A percentile compares a stretch with the other conserved stretches of the same genome.
phyloP scores from a whole-genome alignment of 2,888 invertebrate species.

The Sisyra nigra region DNA sequence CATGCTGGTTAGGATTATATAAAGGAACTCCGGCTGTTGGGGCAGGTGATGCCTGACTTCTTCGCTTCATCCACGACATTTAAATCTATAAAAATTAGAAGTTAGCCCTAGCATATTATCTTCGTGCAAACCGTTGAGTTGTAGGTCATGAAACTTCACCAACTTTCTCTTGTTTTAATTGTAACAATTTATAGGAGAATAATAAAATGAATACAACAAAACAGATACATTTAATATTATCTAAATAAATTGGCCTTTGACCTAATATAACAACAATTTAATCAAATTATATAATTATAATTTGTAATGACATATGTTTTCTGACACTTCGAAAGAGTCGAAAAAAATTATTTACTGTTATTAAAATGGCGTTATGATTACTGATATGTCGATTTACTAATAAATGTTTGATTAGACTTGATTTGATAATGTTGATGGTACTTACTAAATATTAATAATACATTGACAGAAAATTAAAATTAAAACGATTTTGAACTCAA shows the following conservation, averaged over 20 bases:
- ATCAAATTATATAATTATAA: background rate
- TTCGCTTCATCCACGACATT: slow-evolving; percentile 28
- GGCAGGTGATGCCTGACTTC: slow-evolving; percentile 20
- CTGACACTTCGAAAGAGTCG: background rate
- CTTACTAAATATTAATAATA: slow-evolving; percentile 4
- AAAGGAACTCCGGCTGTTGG: slow-evolving; percentile 20
- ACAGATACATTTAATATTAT: background rate
- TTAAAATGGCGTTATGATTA: slow-evolving; percentile 2
- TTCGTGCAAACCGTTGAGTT: background rate
- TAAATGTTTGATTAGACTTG: background rate
- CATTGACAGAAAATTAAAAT: slow-evolving; percentile 5
- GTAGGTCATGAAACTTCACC: background rate
- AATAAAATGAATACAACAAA: background rate
- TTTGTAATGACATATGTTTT: slow-evolving; percentile 4
- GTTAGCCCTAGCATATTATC: background rate
- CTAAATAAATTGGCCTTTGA: too few relatives aligned
- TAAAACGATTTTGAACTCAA: background rate
- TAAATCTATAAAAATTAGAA: slow-evolving; percentile 6
- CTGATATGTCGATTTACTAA: background rate
- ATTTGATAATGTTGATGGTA: background rate
- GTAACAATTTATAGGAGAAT: too few relatives aligned
- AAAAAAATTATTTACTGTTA: slow-evolving; percentile 1
- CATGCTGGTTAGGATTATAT: slow-evolving; percentile 28
- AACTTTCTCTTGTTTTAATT: slow-evolving; percentile 1
- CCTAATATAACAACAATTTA: background rate